Evolutionary conservation across 2,888 invertebrate genomes (phyloP), one percentile per base, ranked within the genome.

Genomic region (Drosophila dives): DNA sequence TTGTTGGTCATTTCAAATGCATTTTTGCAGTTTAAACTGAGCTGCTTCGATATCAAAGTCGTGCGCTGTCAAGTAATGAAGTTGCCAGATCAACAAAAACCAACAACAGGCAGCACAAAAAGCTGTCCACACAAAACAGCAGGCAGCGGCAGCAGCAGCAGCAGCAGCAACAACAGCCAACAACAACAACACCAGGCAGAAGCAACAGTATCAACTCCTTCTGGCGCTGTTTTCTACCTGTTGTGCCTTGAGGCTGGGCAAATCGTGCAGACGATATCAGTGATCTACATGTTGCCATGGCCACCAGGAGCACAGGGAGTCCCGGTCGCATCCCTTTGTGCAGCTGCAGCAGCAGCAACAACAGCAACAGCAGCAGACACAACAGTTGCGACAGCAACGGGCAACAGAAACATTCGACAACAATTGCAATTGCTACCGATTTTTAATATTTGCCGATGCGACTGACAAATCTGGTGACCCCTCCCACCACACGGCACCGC

Each of bases 391-490:
- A 29, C 60, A 53, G 55, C 50, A 66, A 51, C 70, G 49, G 61
- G 29, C 56, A 74, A 74, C 77, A 69, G 63, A 54, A 72, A 72
- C 75, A 81, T 75, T 75, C 75, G 72, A 80, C 83, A 88, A 87
- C 86, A 88, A 83, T 85, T 87, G 86, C 90, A 89, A 85, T 89
- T 88, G 90, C 90, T 87, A 88, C 90, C 75, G 86, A 88, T 87
- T 87, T 86, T 86, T 86, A 80, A 88, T 88, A 79, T 85, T 88
- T 86, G 77, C 74, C 59, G 73, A 63, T 63, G 59, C 66, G 55
- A 59, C 56, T 61, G 74, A 64, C 64, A 71, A 75, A 74, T 71
- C 64, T 45, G 69, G 36, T 65, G 66, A 48, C 33, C 48, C 48
- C 40, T 56, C 40, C 51, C 36, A 64, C 38, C 45, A 48, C 12